Base-by-base conservation (phyloP, 1,140 invertebrate species). In the Spodoptera frugiperda region DNA sequence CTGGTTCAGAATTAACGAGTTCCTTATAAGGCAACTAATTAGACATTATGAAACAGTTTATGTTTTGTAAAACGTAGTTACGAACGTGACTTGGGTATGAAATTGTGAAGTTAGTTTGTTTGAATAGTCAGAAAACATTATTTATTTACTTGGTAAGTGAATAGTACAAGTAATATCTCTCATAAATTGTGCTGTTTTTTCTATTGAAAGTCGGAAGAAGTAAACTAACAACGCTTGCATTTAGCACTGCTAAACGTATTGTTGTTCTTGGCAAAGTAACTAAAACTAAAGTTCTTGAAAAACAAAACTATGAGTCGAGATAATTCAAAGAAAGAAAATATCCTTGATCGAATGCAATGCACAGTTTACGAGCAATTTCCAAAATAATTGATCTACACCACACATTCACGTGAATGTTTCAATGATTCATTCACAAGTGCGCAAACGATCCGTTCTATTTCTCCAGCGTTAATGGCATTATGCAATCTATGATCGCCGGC, bases 381-480 rank as follows among this genome's bases (percentile, higher is more conserved):
- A 17, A 44, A 44, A 61, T 33, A 11, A 61, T 61, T 61, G 9
- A 61, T 44, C 33, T 61, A 33, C 57, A 44, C 59, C 11, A n/a
- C 17, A 10, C 51, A 4, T 44, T 63, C 59, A 25, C 63, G 17
- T 57, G 68, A 39, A 57, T 39, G 15, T 17, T 61, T 63, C 33
- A 67, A 67, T 72, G 68, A 57, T 46, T 46, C 68, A 57, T 72
- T 72, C 68, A 57, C 53, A 25, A 67, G 63, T 48, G 39, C 57
- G 68, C 53, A 39, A 57, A 54, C 53, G 17, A 15, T 25, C 2
- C n/a, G 67, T 72, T 57, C 68, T 72, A 72, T 72, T 72, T 72
- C 68, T 72, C 51, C 19, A 44, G 55, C 49, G 25, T 54, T 44
- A 70, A 70, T 48, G n/a, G 39, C 33, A 57, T 72, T 72, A 72